Base-by-base conservation (phyloP, 2,113 vertebrate genomes). In the Miniopterus natalensis region DNA sequence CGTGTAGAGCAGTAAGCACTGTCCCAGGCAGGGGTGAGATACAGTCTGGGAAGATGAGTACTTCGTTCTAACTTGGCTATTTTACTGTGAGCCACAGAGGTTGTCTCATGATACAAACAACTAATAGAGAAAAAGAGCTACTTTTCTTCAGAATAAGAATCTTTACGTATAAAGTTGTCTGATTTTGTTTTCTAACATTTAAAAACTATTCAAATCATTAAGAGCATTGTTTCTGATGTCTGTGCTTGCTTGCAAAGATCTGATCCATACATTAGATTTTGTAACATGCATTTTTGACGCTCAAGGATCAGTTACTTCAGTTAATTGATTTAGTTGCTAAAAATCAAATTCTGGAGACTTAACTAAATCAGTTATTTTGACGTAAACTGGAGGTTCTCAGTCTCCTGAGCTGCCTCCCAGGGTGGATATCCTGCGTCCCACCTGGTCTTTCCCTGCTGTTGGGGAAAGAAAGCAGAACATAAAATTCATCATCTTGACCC, bases 251-350 rank as follows among this genome's bases (percentile, higher is more conserved):
- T 94, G 61, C 63, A 65, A 94, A 95, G 45, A 80, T 71, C n/a
- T 81, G 51, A 81, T 70, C 81, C n/a, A 68, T 18, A 6, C 23
- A 20, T 91, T 78, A 87, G n/a, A 78, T 68, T 88, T 81, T 95
- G 2, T 78, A 80, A 61, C 10, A 10, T 84, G 12, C 73, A 40
- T 84, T 86, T 88, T 65, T 88, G 80, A 93, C 29, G 47, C 25
- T 57, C 57, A 90, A 78, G 4, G 31, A 25, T 81, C 36, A 47
- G 7, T 79, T 88, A 87, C 27, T 93, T 94, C 42, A 74, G 20
- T 63, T 87, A 77, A 88, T 88, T 86, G 84, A 87, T 88, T 84
- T 45, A 61, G 12, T 79, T 84, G 70, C 40, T 87, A 92, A 71
- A 87, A 89, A 81, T 42, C 12, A 88, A 94, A 75, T 42, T 90